Base-by-base conservation (phyloP, 2,888 invertebrate genomes). In the Tinea semifulvella region DNA sequence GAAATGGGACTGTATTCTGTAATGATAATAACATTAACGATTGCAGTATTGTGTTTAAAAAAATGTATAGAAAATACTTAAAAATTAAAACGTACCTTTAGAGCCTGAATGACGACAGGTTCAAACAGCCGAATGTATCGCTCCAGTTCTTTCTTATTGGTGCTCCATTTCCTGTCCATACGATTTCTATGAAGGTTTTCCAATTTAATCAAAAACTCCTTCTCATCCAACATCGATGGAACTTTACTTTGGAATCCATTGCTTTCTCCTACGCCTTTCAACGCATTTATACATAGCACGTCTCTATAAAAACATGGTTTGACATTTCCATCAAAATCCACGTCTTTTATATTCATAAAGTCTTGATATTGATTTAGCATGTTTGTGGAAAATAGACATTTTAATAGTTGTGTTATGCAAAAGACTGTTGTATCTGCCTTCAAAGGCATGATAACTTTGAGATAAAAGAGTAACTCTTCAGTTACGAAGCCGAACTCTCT, bases 41-140 rank as follows among this genome's bases (percentile, higher is more conserved):
- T n/a, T n/a, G n/a, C n/a, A n/a, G n/a, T n/a, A n/a, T n/a, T n/a
- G n/a, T n/a, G n/a, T n/a, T n/a, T n/a, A n/a, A n/a, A n/a, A n/a
- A n/a, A n/a, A n/a, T n/a, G n/a, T n/a, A n/a, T n/a, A n/a, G n/a
- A n/a, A n/a, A n/a, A n/a, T n/a, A n/a, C n/a, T n/a, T n/a, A n/a
- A n/a, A n/a, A n/a, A n/a, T n/a, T 36, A 22, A 17, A 45, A 52
- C 53, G 65, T 63, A 91, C 91, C 84, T 91, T 94, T 56, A 96
- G 80, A 49, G 96, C 90, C 68, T 94, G 92, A 60, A 98, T 96
- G 47, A 98, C 97, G 68, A 97, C 89, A 0, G 96, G 94, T 67
- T 98, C 97, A 74, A 98, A 97, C 56, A 97, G 82, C 54, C 95
- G 85, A 50, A 98, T 96, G 67, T 94, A 92, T 51, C 89, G 85